Evolutionary conservation across 1,140 invertebrate genomes (phyloP).

Genomic region (Ditylenchus dipsaci): DNA sequence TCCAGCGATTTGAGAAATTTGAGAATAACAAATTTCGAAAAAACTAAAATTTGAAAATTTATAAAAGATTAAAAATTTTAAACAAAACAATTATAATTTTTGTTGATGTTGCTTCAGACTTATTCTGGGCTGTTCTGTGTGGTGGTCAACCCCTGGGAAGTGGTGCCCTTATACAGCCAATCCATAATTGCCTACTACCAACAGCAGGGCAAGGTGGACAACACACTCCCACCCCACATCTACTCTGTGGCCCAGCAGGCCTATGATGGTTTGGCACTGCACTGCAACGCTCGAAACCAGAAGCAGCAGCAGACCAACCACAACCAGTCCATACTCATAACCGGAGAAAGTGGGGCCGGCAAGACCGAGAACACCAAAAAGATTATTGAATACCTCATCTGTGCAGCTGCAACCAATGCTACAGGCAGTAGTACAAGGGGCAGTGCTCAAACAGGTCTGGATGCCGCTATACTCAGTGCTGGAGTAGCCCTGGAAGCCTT

Average conservation of each 20-base stretch:
- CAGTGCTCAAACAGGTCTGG: constrained; percentile 6
- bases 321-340: constrained; percentile 98
- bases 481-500: constrained; percentile 63
- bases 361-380: constrained; percentile 99
- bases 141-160: constrained; percentile 98
- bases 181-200: constrained; percentile 93
- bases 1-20: no score
- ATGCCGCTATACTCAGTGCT: constrained; percentile 40
- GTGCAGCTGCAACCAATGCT: constrained; percentile 18
- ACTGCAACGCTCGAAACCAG: constrained; percentile 64
- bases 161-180: constrained; percentile 85
- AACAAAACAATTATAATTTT: no score
- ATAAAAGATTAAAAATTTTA: no score
- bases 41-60: no score
- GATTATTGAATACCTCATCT: constrained; percentile 64
- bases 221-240: constrained; percentile 81
- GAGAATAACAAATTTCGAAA: no score
- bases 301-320: constrained; percentile 74
- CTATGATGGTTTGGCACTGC: constrained; percentile 95
- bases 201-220: constrained; percentile 85
- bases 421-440: background rate
- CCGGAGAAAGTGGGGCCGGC: constrained; percentile 93
- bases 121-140: constrained; percentile 99
- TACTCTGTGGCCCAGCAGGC: constrained; percentile 97
- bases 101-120: constrained; percentile 69